A percentile compares a stretch with the other conserved stretches of the same genome.
These are phyloP conservation scores for Miltochrista miniata DNA, from an alignment of 2,888 invertebrate genomes.

Conservation along the genomic window DNA sequence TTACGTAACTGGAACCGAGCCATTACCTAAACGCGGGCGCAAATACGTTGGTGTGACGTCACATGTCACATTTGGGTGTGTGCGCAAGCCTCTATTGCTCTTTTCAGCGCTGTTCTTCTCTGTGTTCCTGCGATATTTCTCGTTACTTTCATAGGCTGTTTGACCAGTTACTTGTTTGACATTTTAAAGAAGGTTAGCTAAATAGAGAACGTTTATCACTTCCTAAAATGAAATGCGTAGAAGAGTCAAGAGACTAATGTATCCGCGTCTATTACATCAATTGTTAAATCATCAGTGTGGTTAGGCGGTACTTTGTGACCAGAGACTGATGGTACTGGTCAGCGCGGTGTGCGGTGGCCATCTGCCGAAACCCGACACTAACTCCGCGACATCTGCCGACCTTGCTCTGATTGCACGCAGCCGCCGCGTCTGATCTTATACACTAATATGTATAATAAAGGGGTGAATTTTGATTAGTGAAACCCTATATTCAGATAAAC, in stretches of 20 bases:
- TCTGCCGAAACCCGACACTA: conserved; percentile 43
- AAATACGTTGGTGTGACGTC: background rate
- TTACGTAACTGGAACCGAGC: conserved; percentile 14
- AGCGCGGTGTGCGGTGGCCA: conserved; percentile 21
- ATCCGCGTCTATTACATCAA: background rate
- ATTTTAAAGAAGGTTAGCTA: no score
- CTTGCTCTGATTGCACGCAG: conserved; percentile 38
- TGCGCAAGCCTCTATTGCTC: background rate
- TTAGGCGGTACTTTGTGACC: conserved; percentile 13
- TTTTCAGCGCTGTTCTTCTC: no score
- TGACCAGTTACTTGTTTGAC: no score
- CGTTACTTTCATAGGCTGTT: no score
- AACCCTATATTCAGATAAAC: no score
- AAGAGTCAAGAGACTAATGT: background rate
- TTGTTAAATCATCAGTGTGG: background rate
- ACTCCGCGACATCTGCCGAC: conserved; percentile 42
- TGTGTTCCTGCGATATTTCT: no score
- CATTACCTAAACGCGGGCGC: background rate
- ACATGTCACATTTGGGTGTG: background rate
- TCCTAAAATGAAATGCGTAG: no score
- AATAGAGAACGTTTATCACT: no score
- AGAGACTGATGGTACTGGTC: background rate
- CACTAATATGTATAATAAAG: no score
- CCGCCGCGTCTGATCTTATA: background rate
- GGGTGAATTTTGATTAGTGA: no score